Base-by-base conservation (phyloP, 2,888 invertebrate species). In the Pristionchus entomophagus region DNA sequence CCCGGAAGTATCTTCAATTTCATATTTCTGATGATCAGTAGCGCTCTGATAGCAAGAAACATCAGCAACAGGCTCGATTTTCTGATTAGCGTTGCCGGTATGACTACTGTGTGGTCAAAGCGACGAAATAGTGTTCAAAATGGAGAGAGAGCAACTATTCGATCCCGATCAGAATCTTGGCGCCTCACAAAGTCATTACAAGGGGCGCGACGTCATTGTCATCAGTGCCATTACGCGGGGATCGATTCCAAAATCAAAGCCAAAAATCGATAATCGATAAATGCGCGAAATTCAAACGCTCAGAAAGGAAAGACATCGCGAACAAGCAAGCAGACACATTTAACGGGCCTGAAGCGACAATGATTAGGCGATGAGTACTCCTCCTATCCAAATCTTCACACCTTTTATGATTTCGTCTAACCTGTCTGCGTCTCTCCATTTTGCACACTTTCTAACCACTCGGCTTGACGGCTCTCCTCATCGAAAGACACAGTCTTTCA, bases 301-400 rank as follows among this genome's bases (percentile, higher is more conserved):
- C 45, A 14, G 14, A 10, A 14, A 45, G 6, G 8, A 65, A 65
- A 65, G 62, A 65, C 14, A n/a, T n/a, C n/a, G n/a, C n/a, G n/a
- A n/a, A n/a, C 62, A 17, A 35, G 17, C 29, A 65, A 73, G 22
- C 41, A 73, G 17, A 35, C 35, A 65, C 6, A 14, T 45, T 45
- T 45, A 6, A 73, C 56, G 56, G 12, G 56, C 17, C 8, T 35
- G 69, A 8, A 8, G 35, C 6, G 32, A 26, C 51, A 29, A 29
- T 29, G 19, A 65, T 65, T 65, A 59, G n/a, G 62, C 17, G 41
- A 35, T 65, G 65, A 73, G 35, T 73, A n/a, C 69, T 73, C n/a
- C n/a, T n/a, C n/a, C n/a, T 41, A 73, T 73, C 69, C 69, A 73
- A 73, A 73, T 73, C 38, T 73, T 73, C 69, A 73, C 69, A 73